Conservation (phyloP, 2,797 vertebrate species). For the Pseudochromis fuscus region DNA sequence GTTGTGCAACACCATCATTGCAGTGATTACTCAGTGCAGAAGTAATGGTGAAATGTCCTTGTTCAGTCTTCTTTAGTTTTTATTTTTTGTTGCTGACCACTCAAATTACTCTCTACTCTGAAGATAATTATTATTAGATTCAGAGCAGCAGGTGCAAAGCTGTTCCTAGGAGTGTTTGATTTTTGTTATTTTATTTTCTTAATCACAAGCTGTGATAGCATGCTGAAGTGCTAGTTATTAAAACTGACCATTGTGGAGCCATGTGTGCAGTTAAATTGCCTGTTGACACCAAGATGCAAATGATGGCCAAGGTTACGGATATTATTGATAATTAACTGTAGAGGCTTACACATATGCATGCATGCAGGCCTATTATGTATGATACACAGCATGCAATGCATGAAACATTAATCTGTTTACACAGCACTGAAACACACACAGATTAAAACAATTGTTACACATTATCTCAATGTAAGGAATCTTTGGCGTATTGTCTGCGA, state of each 20-base stretch:
- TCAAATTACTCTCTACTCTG: slow-evolving; percentile 1
- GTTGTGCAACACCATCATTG: neutral
- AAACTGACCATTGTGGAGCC: neutral
- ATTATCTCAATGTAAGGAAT: slow-evolving; percentile 23
- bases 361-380: neutral
- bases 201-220: slow-evolving; percentile 14
- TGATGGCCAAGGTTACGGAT: neutral
- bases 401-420: slow-evolving; percentile 12
- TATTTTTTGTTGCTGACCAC: slow-evolving; percentile 21
- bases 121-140: slow-evolving; percentile 16
- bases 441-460: slow-evolving; percentile 31
- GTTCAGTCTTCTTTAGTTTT: too few relatives aligned
- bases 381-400: neutral
- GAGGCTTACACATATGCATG: slow-evolving; percentile 10
- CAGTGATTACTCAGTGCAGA: neutral
- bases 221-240: slow-evolving; percentile 14
- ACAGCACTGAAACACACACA: neutral
- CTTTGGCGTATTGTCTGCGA: slow-evolving; percentile 12
- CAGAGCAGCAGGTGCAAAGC: slow-evolving; percentile 12
- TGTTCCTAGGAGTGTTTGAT: neutral
- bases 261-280: slow-evolving; percentile 10
- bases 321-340: slow-evolving; percentile 11
- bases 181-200: slow-evolving; percentile 17
- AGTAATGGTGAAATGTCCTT: slow-evolving; percentile 33
- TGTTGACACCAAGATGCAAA: slow-evolving; percentile 22